phyloP scores from a whole-genome alignment of 2,888 invertebrate species.

The Xestobium rufovillosum region DNA sequence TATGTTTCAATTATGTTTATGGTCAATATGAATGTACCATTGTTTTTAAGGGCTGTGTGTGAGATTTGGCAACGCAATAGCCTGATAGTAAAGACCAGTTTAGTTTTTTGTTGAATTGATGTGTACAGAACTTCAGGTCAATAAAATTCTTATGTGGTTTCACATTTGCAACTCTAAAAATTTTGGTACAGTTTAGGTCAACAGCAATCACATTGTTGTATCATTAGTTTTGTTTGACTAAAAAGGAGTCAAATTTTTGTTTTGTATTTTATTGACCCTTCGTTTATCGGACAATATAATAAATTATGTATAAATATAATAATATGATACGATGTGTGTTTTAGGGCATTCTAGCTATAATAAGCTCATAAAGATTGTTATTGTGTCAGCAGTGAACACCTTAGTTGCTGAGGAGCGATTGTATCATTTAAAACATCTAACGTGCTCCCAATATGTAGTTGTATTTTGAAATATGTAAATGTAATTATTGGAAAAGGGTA shows the following conservation, averaged over 20 bases:
- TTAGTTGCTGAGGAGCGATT: constrained; percentile 23
- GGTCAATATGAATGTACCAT: too few species aligned
- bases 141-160: constrained; percentile 8
- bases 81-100: too few species aligned
- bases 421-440: constrained; percentile 17
- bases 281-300: constrained; percentile 18
- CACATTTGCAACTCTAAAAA: constrained; percentile 8
- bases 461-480: constrained; percentile 28
- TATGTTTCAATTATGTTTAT: too few species aligned
- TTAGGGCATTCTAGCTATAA: constrained; percentile 32
- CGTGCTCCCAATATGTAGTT: constrained; percentile 22
- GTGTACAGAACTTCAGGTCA: too few species aligned
- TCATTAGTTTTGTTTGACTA: too few species aligned
- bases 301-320: constrained; percentile 10
- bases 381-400: constrained; percentile 28
- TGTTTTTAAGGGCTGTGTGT: too few species aligned
- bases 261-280: too few species aligned
- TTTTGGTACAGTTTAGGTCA: not conserved
- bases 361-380: constrained; percentile 27
- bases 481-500: constrained; percentile 30
- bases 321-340: constrained; percentile 12
- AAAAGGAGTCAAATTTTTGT: too few species aligned
- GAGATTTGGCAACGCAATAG: too few species aligned
- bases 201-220: too few species aligned
- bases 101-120: too few species aligned